Evolutionary conservation across 2,113 vertebrate species (phyloP), one percentile per base, ranked within the genome.

Genomic region (Nibea coibor): DNA sequence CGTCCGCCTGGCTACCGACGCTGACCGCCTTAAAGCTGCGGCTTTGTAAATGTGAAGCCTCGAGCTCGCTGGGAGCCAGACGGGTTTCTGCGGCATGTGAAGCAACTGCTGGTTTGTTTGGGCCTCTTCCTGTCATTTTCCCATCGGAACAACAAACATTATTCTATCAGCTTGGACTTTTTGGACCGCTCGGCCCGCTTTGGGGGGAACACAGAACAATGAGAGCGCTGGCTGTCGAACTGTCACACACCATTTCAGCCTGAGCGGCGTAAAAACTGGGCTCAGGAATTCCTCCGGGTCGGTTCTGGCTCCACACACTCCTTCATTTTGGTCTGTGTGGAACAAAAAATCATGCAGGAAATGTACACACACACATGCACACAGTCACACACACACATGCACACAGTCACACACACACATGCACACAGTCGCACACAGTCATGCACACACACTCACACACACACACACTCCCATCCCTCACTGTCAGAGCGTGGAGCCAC

Each of bases 31-130:
- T 19, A 75, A 81, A 88, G 72, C 89, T 53, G 78, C 0, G 72
- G 87, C 48, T 82, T 72, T 78, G 83, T 84, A 19, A 50, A 69
- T n/a, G 42, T n/a, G 26, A 87, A 75, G 68, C 70, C 85, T 31
- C 5, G 16, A 50, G 47, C 65, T 42, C 54, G 20, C 69, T 16
- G 4, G 0, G 79, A 66, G 75, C 80, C 87, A 85, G 82, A 69
- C 85, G 4, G 74, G 76, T 20, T 87, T 83, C 7, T 87, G 88
- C 65, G 84, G 88, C 75, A 0, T 65, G 85, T 91, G 87, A 84
- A 89, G 89, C 63, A 91, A 91, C 81, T 66, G 70, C 53, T 45
- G 81, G 39, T 84, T 71, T 86, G 86, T 86, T 82, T 72, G 54
- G 75, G 45, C 51, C 75, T 65, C 31, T 53, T 83, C 79, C 75